Conservation (phyloP, 2,113 vertebrate species). For the Amazona vittata region DNA sequence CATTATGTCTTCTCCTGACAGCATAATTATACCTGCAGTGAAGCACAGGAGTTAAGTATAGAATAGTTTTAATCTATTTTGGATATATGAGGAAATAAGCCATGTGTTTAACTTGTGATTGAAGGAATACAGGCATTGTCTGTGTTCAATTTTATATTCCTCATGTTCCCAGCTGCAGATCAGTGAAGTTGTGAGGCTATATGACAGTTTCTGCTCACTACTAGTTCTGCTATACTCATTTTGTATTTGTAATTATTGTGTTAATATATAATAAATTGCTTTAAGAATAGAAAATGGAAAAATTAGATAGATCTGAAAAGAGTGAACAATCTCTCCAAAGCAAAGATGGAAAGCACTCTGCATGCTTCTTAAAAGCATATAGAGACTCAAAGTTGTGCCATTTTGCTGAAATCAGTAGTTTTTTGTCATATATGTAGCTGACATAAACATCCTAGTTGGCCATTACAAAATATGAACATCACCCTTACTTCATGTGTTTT, state of each 20-base stretch:
- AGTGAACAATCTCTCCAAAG: not conserved
- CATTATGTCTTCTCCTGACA: not conserved
- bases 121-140: not conserved
- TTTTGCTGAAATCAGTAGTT: not conserved
- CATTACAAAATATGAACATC: not conserved
- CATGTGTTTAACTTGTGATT: not conserved
- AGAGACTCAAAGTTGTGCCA: not conserved
- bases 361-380: not conserved
- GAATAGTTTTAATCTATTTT: not conserved
- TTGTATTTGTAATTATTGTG: not conserved
- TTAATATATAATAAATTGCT: not conserved
- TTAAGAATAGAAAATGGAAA: not conserved
- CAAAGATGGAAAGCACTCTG: not conserved
- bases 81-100: not conserved
- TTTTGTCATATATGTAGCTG: not conserved
- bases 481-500: not conserved
- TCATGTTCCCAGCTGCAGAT: not conserved
- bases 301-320: not conserved
- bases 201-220: not conserved
- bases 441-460: not conserved
- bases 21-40: not conserved
- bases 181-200: not conserved
- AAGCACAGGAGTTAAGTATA: not conserved
- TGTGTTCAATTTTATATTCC: not conserved
- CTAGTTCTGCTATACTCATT: not conserved